Percentiles rank a stretch among this genome's conserved stretches.
Evolutionary conservation across 64 coral and sea anemone genomes (phyloP).

Genomic region (Acropora yongei): DNA sequence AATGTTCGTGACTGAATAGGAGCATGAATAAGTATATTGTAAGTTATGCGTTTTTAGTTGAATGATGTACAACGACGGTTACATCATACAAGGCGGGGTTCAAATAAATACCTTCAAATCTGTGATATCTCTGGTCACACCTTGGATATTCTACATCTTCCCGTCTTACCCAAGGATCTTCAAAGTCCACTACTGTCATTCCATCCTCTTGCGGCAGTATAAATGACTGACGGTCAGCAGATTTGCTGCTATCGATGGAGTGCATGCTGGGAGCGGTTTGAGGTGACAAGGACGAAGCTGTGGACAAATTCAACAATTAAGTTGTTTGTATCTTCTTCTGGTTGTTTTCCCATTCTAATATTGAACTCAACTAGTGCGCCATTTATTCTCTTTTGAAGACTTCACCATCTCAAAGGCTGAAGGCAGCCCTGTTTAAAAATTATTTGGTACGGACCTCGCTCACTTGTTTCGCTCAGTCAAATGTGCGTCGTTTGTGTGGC

Average conservation of each 20-base stretch:
- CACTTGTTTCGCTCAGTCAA: too few species aligned
- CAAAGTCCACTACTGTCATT: not conserved
- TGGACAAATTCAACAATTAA: not conserved
- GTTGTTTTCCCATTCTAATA: not conserved
- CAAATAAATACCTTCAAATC: not conserved
- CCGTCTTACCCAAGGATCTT: slow-evolving; percentile 34
- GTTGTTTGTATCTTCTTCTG: not conserved
- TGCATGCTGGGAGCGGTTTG: slow-evolving; percentile 7
- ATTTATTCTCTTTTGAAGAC: too few species aligned
- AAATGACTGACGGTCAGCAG: slow-evolving; percentile 12
- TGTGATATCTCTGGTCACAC: not conserved
- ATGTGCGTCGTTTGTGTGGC: too few species aligned
- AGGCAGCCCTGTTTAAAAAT: too few species aligned
- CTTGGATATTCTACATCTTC: not conserved
- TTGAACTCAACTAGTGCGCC: not conserved
- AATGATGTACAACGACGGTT: too few species aligned
- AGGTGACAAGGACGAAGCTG: slow-evolving; percentile 5
- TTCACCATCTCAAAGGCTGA: too few species aligned
- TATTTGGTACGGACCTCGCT: too few species aligned
- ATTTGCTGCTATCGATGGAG: not conserved
- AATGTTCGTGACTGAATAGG: too few species aligned
- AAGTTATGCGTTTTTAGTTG: too few species aligned
- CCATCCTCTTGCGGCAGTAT: not conserved
- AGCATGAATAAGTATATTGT: too few species aligned
- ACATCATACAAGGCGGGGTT: not conserved